phyloP scores from a whole-genome alignment of 2,797 vertebrate species.

The Numenius phaeopus region DNA sequence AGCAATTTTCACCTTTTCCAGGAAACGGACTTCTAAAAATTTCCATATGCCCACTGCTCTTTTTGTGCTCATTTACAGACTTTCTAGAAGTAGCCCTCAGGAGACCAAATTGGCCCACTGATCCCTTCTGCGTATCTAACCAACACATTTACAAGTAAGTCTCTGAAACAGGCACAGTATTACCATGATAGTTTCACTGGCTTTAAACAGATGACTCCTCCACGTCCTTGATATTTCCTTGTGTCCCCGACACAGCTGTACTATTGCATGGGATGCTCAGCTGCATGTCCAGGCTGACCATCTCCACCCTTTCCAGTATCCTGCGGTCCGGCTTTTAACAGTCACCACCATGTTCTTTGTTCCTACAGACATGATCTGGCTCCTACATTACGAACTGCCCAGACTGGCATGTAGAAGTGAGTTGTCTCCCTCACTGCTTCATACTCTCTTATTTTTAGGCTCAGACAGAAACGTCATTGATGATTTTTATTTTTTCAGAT shows the following conservation, averaged over 20 bases:
- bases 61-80: not conserved
- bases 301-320: not conserved
- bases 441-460: not conserved
- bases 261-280: not conserved
- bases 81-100: not conserved
- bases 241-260: not conserved
- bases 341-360: not conserved
- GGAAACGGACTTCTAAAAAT: not conserved
- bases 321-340: not conserved
- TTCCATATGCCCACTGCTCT: not conserved
- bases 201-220: not conserved
- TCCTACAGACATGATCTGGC: not conserved
- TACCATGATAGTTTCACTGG: not conserved
- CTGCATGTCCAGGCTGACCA: not conserved
- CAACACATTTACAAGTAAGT: not conserved
- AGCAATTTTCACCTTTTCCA: not conserved
- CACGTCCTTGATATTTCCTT: not conserved
- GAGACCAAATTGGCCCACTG: rapidly evolving
- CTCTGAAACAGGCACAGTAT: rapidly evolving
- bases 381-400: not conserved
- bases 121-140: not conserved
- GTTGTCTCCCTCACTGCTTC: not conserved
- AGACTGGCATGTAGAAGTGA: not conserved
- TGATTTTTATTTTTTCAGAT: not conserved
- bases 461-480: not conserved